Percentiles rank a stretch among this genome's conserved stretches.
phyloP scores from a whole-genome alignment of 2,888 invertebrate species.

The Pachliopta kotzebuea region DNA sequence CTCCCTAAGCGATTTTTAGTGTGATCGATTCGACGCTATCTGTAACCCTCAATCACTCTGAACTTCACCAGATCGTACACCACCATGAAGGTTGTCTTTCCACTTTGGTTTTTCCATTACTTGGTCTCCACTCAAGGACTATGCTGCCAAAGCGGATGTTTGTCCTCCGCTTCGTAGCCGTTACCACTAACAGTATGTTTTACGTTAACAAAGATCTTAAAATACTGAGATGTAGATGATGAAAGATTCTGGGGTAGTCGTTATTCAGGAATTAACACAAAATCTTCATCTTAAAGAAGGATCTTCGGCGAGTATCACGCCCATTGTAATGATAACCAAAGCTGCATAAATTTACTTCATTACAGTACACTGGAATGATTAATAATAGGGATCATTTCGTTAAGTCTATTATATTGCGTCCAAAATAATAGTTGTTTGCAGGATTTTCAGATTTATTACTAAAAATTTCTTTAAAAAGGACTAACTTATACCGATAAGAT shows the following conservation, averaged over 20 bases:
- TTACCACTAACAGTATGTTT: neutral
- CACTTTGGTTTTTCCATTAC: no score
- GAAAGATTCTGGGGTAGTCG: slow-evolving; percentile 34
- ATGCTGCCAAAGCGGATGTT: no score
- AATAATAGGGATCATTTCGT: slow-evolving; percentile 69
- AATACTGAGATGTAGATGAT: slow-evolving; percentile 4
- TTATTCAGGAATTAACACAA: slow-evolving; percentile 40
- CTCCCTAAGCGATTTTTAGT: no score
- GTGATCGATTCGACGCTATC: no score
- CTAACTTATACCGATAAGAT: no score
- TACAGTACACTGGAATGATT: slow-evolving; percentile 76
- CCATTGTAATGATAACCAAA: slow-evolving; percentile 68
- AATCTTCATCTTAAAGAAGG: slow-evolving; percentile 54
- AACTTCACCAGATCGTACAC: no score
- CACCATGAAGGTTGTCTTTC: no score
- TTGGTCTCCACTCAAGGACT: no score
- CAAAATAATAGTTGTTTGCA: slow-evolving; percentile 32
- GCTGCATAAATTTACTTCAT: slow-evolving; percentile 78
- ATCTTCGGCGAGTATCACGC: slow-evolving; percentile 52
- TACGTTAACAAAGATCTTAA: neutral
- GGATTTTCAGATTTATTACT: neutral
- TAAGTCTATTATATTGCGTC: slow-evolving; percentile 43
- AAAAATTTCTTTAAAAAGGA: no score
- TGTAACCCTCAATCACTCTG: no score
- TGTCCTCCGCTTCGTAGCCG: no score